These are phyloP conservation scores for Cyphomyrus discorhynchus DNA, from an alignment of 2,113 vertebrate genomes.

Conservation along the genomic window DNA sequence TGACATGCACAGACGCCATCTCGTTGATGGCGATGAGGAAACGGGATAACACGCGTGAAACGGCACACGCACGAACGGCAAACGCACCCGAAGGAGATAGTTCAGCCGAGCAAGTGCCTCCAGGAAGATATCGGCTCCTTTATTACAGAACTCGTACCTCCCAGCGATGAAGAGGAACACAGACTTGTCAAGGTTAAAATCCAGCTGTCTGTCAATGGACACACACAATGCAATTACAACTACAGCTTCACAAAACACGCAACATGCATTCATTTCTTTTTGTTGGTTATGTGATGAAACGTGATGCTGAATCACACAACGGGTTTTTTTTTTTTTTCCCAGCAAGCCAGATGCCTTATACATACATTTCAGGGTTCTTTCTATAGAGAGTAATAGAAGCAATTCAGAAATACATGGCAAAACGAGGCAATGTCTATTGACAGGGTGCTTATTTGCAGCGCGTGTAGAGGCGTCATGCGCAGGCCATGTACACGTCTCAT, in stretches of 20 bases:
- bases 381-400: background rate
- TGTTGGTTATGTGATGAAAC: background rate
- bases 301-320: background rate
- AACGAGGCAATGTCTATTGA: background rate
- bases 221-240: background rate
- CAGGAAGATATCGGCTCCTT: conserved; percentile 82
- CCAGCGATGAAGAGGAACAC: conserved; percentile 88
- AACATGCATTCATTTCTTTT: background rate
- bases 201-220: conserved; percentile 67
- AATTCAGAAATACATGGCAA: background rate
- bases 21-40: background rate
- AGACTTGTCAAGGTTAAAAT: conserved; percentile 87
- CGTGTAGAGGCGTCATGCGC: background rate
- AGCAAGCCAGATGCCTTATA: background rate
- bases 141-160: conserved; percentile 86
- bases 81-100: conserved; percentile 78
- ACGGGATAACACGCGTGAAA: background rate
- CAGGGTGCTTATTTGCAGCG: background rate
- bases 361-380: too few species aligned
- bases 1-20: background rate
- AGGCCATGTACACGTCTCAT: background rate
- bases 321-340: background rate
- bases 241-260: background rate
- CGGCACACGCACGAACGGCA: too few species aligned
- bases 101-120: conserved; percentile 85